Evolutionary conservation across 30 jellyfish, hydroid and myxozoan genomes (phyloP).

Genomic region (Catostylus mosaicus): DNA sequence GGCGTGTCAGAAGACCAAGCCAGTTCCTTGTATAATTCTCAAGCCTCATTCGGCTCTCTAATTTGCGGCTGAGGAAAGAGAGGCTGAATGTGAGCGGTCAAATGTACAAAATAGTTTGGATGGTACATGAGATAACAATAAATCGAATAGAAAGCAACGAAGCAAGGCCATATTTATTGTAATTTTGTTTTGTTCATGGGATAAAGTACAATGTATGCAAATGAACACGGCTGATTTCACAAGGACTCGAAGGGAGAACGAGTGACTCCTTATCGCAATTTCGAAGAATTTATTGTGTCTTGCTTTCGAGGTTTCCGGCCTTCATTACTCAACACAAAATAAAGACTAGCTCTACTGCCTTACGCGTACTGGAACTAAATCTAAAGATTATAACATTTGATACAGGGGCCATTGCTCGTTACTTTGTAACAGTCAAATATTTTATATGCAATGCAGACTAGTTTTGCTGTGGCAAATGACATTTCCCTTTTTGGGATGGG

Average conservation of each 20-base stretch:
- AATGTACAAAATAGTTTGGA: conserved; percentile 8
- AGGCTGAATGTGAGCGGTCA: not conserved
- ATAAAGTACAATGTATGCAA: conserved; percentile 32
- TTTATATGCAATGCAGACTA: too few species aligned
- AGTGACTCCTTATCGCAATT: not conserved
- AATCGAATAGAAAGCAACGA: conserved; percentile 37
- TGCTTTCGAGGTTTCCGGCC: conserved; percentile 8
- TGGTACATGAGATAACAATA: conserved; percentile 43
- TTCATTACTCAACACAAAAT: not conserved
- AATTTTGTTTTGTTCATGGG: conserved; percentile 40
- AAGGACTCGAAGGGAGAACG: not conserved
- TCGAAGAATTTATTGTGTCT: not conserved
- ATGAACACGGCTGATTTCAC: conserved; percentile 18
- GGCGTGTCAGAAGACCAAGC: too few species aligned
- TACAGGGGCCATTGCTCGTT: too few species aligned
- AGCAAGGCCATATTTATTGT: conserved; percentile 8
- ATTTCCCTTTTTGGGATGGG: too few species aligned
- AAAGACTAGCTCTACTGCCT: too few species aligned
- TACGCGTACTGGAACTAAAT: too few species aligned
- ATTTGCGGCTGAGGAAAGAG: not conserved
- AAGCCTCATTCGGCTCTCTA: too few species aligned
- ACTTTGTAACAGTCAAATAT: too few species aligned
- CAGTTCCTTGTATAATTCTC: too few species aligned
- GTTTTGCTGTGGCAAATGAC: too few species aligned
- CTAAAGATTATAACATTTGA: too few species aligned